Base-by-base conservation (phyloP, 2,113 vertebrate genomes). In the Ornithorhynchus anatinus region DNA sequence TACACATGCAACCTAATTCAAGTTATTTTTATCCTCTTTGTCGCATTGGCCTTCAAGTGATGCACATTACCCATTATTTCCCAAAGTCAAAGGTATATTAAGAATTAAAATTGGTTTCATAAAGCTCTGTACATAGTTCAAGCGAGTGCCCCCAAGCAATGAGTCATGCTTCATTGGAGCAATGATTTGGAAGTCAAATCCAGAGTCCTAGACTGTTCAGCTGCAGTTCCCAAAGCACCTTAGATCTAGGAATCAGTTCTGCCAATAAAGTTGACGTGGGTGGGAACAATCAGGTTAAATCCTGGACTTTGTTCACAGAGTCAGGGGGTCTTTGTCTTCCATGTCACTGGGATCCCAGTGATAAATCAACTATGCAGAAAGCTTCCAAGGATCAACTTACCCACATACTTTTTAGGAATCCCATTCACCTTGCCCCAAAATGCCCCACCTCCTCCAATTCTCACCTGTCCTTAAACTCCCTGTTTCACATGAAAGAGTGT, bases 1-100 rank as follows among this genome's bases (percentile, higher is more conserved):
- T 82, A 80, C 50, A 81, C 72, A 78, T 75, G 78, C 61, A 89
- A 82, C 72, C 59, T 69, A 86, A 72, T 66, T 77, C 74, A 68
- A 88, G 90, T 83, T 83, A 86, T 77, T 79, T 87, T 86, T 76
- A 85, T 82, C 69, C 81, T 75, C 51, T 84, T 83, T 84, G 81
- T 84, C 76, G 77, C 50, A 11, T 38, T 69, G 53, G 37, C 10
- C 73, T 81, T 90, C 69, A 83, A 90, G 77, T 58, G 71, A 59
- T 59, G 66, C 62, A 77, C 19, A 61, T 77, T 73, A 72, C 87
- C 59, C 77, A 84, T 64, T 63, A 83, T 88, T 82, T 69, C 52
- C 67, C 65, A 78, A 87, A 59, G 72, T 85, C 25, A 74, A 79
- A 84, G 75, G 77, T 82, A 86, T 86, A 76, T 80, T 8, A 81